A percentile compares a stretch with the other conserved stretches of the same genome.
These are phyloP conservation scores for Scaptomyza montana DNA, from an alignment of 1,140 invertebrate genomes.

Conservation along the genomic window DNA sequence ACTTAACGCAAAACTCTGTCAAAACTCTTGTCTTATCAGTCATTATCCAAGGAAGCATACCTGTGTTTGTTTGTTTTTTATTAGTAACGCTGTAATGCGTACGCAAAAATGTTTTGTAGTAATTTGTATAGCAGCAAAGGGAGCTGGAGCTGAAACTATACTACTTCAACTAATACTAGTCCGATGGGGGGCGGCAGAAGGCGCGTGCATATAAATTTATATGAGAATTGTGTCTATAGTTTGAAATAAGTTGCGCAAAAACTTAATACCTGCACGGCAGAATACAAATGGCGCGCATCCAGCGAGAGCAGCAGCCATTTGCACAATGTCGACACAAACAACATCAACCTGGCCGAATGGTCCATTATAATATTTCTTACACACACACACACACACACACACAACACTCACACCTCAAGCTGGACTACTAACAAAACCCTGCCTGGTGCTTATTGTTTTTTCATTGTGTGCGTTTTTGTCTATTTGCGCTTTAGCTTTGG, in stretches of 20 bases:
- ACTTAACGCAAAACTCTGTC: constrained; percentile 71
- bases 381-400: constrained; percentile 9
- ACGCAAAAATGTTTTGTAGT: constrained; percentile 77
- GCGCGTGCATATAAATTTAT: constrained; percentile 65
- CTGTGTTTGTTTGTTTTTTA: too few relatives aligned
- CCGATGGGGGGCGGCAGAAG: constrained; percentile 33
- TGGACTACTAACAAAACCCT: not conserved
- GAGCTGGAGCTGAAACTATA: not conserved
- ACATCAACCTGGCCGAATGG: constrained; percentile 30
- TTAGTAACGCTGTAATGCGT: constrained; percentile 72
- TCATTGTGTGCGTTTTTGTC: constrained; percentile 64
- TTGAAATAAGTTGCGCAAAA: constrained; percentile 74
- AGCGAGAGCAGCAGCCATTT: constrained; percentile 31
- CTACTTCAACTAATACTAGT: too few relatives aligned
- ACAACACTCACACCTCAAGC: too few relatives aligned
- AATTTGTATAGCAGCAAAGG: constrained; percentile 56
- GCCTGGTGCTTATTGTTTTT: constrained; percentile 72
- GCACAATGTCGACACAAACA: constrained; percentile 17
- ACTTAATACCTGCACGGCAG: constrained; percentile 65
- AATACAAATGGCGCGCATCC: constrained; percentile 50
- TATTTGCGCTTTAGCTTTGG: constrained; percentile 61
- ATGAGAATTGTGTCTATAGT: constrained; percentile 53
- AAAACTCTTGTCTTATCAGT: constrained; percentile 62
- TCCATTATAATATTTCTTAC: constrained; percentile 57
- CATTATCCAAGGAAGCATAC: constrained; percentile 47